phyloP scores from a whole-genome alignment of 1,140 invertebrate genomes.

The Philotrypesis tridentata region DNA sequence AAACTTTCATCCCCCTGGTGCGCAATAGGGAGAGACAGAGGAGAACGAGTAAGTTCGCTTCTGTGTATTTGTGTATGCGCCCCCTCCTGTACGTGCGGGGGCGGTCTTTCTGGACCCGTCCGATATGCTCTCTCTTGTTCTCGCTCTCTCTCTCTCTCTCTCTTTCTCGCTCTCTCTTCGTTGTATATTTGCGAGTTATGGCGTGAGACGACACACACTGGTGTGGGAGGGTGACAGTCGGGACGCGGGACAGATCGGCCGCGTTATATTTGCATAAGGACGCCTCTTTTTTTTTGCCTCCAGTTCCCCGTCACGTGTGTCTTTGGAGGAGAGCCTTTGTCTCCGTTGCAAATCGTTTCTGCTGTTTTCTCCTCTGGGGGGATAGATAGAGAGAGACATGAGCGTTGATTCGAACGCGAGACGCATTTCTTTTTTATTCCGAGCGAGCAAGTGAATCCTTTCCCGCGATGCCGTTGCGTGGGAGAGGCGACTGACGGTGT shows the following conservation, averaged over 20 bases:
- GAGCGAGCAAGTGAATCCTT: neutral
- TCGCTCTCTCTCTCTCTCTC: too few relatives aligned
- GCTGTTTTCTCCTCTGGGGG: neutral
- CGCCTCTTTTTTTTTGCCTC: conserved; percentile 27
- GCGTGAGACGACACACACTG: neutral
- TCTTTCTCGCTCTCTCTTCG: conserved; percentile 4
- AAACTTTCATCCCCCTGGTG: conserved; percentile 15
- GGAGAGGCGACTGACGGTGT: neutral
- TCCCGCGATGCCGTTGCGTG: neutral
- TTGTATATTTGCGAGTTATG: neutral
- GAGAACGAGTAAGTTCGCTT: neutral
- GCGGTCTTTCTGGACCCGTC: neutral
- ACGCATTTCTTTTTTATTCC: neutral
- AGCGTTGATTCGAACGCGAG: neutral
- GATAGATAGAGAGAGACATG: too few relatives aligned
- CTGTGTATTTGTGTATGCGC: neutral
- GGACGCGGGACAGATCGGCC: neutral
- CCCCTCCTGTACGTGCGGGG: neutral
- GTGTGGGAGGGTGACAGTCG: neutral
- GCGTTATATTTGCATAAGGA: conserved; percentile 41
- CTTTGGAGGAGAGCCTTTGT: neutral
- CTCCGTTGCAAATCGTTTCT: neutral
- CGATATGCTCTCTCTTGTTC: neutral
- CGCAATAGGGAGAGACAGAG: conserved; percentile 15
- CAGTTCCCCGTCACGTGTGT: conserved; percentile 25